A percentile compares a stretch with the other conserved stretches of the same genome.
These are phyloP conservation scores for Rotaria magnacalcarata DNA, from an alignment of 2,888 invertebrate genomes.

Conservation along the genomic window DNA sequence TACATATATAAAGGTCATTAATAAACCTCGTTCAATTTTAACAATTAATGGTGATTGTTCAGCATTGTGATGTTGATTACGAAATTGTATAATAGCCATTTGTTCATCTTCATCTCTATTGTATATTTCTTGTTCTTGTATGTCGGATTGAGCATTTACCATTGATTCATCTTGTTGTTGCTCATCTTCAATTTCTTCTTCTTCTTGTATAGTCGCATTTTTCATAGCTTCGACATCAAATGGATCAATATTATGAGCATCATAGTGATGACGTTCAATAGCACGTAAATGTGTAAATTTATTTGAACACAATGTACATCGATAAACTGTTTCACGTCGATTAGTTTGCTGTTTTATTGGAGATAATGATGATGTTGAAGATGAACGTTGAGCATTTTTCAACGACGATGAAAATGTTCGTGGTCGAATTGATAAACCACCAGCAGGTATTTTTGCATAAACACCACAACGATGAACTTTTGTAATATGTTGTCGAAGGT, in stretches of 20 bases:
- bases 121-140: not conserved
- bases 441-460: not conserved
- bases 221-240: not conserved
- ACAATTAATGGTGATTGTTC: constrained; percentile 16
- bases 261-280: not conserved
- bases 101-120: not conserved
- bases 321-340: not conserved
- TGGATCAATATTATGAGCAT: not conserved
- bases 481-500: not conserved
- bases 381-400: no score
- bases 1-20: not conserved
- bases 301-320: not conserved
- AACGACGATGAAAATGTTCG: no score
- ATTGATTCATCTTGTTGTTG: not conserved
- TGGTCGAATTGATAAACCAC: not conserved
- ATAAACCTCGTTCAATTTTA: constrained; percentile 3
- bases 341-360: no score
- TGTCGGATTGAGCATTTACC: no score
- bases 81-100: not conserved
- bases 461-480: constrained; percentile 4
- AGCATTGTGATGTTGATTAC: not conserved
- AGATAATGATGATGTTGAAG: no score
- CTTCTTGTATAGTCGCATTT: not conserved
- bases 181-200: not conserved
- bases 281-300: not conserved